These are phyloP conservation scores for Sesamia nonagrioides DNA, from an alignment of 1,140 invertebrate genomes.

Conservation along the genomic window DNA sequence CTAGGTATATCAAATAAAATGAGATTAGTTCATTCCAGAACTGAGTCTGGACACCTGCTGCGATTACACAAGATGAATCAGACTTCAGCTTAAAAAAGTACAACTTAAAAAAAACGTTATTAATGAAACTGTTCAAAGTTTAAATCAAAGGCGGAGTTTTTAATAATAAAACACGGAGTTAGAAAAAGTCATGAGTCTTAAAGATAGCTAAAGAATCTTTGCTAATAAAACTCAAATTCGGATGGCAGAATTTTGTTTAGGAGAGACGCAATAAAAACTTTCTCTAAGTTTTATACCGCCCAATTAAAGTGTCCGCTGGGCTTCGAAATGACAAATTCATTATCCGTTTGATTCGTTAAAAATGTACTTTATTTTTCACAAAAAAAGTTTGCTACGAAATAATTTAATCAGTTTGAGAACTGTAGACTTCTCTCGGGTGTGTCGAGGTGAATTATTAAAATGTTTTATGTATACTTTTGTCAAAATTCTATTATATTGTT, in stretches of 20 bases:
- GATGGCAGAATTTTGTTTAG: constrained; percentile 64
- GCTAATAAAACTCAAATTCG: constrained; percentile 55
- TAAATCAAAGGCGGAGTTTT: constrained; percentile 49
- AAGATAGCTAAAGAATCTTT: constrained; percentile 56
- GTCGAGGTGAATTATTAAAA: constrained; percentile 31
- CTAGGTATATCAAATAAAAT: no score
- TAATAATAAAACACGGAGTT: constrained; percentile 41
- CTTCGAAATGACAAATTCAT: constrained; percentile 64
- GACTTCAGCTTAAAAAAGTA: constrained; percentile 11
- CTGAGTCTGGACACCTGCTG: background rate
- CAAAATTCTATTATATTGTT: background rate
- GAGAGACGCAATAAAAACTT: constrained; percentile 67
- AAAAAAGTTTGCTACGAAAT: constrained; percentile 25
- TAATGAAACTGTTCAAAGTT: constrained; percentile 34
- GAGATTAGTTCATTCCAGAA: background rate
- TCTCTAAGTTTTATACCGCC: constrained; percentile 50
- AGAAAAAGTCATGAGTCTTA: constrained; percentile 60
- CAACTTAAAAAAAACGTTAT: constrained; percentile 29
- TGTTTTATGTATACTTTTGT: constrained; percentile 15
- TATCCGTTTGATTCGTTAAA: constrained; percentile 61
- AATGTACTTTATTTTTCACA: constrained; percentile 49
- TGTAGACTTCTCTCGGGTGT: constrained; percentile 17
- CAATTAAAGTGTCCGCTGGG: constrained; percentile 61
- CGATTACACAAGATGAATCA: background rate
- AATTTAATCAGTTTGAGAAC: constrained; percentile 37